A percentile compares a stretch with the other conserved stretches of the same genome.
Conservation (phyloP, 2,888 invertebrate genomes). For the Rhorus exstirpatorius region DNA sequence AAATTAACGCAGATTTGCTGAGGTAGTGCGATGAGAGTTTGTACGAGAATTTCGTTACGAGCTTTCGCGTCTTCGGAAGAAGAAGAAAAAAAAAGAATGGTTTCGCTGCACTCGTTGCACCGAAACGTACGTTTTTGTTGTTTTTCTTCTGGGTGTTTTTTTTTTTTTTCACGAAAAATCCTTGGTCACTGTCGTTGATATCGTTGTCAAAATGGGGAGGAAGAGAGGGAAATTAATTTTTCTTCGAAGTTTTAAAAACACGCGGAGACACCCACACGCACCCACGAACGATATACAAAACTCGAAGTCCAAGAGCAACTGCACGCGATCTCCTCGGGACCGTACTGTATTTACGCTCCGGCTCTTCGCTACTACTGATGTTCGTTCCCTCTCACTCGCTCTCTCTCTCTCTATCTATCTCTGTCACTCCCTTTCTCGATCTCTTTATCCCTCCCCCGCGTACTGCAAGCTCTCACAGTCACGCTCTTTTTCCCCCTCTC, state of each 20-base stretch:
- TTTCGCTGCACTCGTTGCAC: neutral
- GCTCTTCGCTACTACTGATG: slow-evolving; percentile 55
- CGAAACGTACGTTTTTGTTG: neutral
- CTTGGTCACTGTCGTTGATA: neutral
- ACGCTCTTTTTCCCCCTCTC: slow-evolving; percentile 70
- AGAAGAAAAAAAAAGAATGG: neutral
- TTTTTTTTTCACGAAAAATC: neutral
- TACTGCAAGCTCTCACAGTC: slow-evolving; percentile 62
- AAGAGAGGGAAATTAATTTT: neutral
- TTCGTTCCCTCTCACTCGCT: slow-evolving; percentile 51
- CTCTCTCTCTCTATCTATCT: slow-evolving; percentile 60
- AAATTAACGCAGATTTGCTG: neutral
- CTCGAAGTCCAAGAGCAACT: slow-evolving; percentile 39
- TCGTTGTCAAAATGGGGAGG: neutral
- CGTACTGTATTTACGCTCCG: slow-evolving; percentile 68
- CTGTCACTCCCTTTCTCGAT: slow-evolving; percentile 68
- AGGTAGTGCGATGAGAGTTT: neutral
- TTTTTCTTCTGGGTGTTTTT: neutral
- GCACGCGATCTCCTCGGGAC: slow-evolving; percentile 65
- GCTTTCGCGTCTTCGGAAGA: neutral
- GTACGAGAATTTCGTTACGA: neutral
- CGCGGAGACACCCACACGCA: slow-evolving; percentile 67
- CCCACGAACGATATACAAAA: slow-evolving; percentile 52
- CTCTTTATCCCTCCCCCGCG: slow-evolving; percentile 72
- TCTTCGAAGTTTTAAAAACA: slow-evolving; percentile 4